Conservation (phyloP, 1,140 invertebrate genomes). For the Drosophila sechellia region DNA sequence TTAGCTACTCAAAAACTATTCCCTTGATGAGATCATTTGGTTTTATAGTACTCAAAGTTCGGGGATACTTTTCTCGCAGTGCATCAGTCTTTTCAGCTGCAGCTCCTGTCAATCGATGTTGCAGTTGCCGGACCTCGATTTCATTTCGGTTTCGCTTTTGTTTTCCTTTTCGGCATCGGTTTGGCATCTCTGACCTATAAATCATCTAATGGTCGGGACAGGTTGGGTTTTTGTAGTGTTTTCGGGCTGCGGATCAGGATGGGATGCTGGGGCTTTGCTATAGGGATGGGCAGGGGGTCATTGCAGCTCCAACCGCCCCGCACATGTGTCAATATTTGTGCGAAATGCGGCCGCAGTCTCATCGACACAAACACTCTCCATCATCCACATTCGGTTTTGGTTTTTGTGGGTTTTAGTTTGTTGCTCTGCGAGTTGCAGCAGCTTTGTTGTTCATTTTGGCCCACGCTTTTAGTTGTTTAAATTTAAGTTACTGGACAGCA, state of each 20-base stretch:
- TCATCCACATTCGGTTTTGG: constrained; percentile 54
- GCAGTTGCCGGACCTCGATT: constrained; percentile 59
- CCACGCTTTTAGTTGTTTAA: constrained; percentile 73
- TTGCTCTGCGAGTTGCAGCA: constrained; percentile 24
- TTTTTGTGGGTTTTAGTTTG: constrained; percentile 52
- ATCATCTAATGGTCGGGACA: constrained; percentile 75
- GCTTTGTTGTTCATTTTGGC: constrained; percentile 49
- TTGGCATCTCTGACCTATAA: constrained; percentile 70
- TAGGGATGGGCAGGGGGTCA: neutral
- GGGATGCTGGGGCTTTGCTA: neutral
- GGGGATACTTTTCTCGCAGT: neutral
- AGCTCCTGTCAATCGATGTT: constrained; percentile 63
- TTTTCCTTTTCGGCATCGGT: constrained; percentile 60
- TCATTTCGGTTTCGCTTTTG: constrained; percentile 48
- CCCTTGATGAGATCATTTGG: too few species aligned
- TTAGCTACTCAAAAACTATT: neutral
- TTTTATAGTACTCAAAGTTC: too few species aligned
- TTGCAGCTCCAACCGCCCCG: constrained; percentile 9
- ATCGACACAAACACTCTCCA: constrained; percentile 74
- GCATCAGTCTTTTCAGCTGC: constrained; percentile 4
- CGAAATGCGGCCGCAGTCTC: constrained; percentile 77
- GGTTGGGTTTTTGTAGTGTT: constrained; percentile 40
- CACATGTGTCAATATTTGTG: constrained; percentile 80
- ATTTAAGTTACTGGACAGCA: constrained; percentile 58
- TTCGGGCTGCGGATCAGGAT: neutral